phyloP scores from a whole-genome alignment of 37 sponge, comb jelly and placozoan species.

The Chondrilla cf. caribensis region DNA sequence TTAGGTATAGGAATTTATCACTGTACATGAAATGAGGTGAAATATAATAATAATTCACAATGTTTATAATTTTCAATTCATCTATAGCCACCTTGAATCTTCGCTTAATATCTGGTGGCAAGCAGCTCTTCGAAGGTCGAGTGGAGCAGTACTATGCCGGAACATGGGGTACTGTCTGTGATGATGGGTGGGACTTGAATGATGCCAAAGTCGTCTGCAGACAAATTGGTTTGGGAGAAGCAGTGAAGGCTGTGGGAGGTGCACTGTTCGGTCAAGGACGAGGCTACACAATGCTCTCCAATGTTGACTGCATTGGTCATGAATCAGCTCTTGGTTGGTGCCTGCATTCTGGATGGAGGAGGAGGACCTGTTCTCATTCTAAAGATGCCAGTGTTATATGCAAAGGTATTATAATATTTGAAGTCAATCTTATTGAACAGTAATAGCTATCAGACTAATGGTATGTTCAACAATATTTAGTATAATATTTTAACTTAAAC shows the following conservation, averaged over 20 bases:
- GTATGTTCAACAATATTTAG: no score
- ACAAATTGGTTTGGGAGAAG: conserved; percentile 15
- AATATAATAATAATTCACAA: no score
- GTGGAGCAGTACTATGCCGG: conserved; percentile 31
- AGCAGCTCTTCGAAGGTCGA: neutral
- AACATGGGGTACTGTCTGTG: conserved; percentile 26
- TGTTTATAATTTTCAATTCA: no score
- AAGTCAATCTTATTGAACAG: no score
- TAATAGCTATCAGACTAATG: no score
- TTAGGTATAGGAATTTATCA: no score
- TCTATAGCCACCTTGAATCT: neutral
- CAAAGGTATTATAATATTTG: no score
- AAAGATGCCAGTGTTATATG: conserved; percentile 1
- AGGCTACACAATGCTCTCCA: neutral
- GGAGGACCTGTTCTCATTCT: neutral
- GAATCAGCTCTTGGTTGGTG: conserved; percentile 13
- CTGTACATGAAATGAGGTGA: no score
- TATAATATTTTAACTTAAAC: no score
- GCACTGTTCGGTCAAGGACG: conserved; percentile 8
- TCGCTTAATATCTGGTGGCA: conserved; percentile 3
- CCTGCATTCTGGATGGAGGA: neutral
- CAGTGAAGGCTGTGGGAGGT: conserved; percentile 12
- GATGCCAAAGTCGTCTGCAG: conserved; percentile 35
- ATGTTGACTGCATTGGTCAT: conserved; percentile 18
- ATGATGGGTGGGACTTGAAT: conserved; percentile 2